Conservation (phyloP, 2,888 invertebrate genomes). For the Phaonia tiefii region DNA sequence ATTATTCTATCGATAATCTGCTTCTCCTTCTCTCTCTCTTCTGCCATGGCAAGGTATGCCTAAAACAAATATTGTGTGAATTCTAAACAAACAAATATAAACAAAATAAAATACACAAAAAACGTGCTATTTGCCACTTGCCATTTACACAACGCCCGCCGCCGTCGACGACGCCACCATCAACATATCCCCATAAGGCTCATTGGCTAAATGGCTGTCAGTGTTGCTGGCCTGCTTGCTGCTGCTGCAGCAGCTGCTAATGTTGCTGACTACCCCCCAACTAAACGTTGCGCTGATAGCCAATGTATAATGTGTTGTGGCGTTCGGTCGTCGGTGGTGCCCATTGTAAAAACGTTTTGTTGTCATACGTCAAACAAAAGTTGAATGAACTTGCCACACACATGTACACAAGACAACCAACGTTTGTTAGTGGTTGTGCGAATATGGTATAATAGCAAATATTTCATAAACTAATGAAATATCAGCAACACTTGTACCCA, state of each 20-base stretch:
- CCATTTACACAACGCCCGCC: slow-evolving; percentile 34
- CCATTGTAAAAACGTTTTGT: slow-evolving; percentile 50
- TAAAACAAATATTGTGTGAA: slow-evolving; percentile 64
- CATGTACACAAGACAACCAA: not conserved
- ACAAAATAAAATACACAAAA: slow-evolving; percentile 17
- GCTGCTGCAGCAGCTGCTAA: no score
- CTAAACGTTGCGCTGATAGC: not conserved
- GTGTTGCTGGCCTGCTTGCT: not conserved
- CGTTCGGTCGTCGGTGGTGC: no score
- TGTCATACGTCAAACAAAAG: slow-evolving; percentile 64
- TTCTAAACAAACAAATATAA: slow-evolving; percentile 47
- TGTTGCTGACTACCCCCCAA: not conserved
- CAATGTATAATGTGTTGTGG: not conserved
- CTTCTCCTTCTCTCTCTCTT: not conserved
- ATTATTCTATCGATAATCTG: slow-evolving; percentile 19
- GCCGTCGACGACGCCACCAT: not conserved
- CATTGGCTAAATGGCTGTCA: not conserved
- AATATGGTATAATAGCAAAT: slow-evolving; percentile 56
- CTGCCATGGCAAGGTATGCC: slow-evolving; percentile 19
- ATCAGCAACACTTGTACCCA: slow-evolving; percentile 11
- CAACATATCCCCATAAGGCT: slow-evolving; percentile 6
- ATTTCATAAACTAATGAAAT: slow-evolving; percentile 41
- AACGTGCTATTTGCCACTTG: slow-evolving; percentile 61
- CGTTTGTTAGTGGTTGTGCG: slow-evolving; percentile 29
- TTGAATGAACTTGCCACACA: slow-evolving; percentile 65